Evolutionary conservation across 2,113 vertebrate genomes (phyloP).

Genomic region (Entomyzon cyanotis): DNA sequence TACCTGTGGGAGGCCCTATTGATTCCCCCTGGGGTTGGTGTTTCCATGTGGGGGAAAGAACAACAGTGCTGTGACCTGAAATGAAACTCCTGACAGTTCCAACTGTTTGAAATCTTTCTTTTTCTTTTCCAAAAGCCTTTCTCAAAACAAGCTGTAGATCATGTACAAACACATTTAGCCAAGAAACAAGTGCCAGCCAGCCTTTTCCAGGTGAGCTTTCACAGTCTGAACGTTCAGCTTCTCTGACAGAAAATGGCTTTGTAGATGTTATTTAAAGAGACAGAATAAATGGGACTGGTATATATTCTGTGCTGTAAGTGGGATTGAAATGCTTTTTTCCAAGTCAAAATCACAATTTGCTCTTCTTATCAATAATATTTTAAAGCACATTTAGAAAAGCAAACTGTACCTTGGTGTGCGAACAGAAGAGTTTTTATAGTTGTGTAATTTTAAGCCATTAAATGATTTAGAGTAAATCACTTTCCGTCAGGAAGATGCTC

Average conservation of each 20-base stretch:
- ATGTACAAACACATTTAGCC: conserved; percentile 90
- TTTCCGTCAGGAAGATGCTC: neutral
- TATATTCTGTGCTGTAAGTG: neutral
- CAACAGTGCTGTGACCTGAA: neutral
- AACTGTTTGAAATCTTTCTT: neutral
- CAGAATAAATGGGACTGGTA: neutral
- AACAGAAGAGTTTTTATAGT: neutral
- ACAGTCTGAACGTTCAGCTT: neutral
- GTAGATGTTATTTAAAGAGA: neutral
- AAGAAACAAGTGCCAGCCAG: conserved; percentile 91
- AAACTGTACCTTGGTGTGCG: neutral
- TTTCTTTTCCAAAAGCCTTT: conserved; percentile 82
- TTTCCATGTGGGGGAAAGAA: neutral
- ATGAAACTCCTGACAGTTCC: neutral
- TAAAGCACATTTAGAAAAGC: neutral
- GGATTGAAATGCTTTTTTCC: neutral
- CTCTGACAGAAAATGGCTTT: neutral
- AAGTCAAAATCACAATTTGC: neutral
- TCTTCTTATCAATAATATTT: neutral
- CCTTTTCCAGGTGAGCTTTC: conserved; percentile 91
- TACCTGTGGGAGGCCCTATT: neutral
- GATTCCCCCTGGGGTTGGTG: accelerated
- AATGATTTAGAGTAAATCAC: neutral
- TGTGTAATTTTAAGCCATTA: neutral
- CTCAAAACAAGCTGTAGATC: conserved; percentile 93